Evolutionary conservation across 2,888 invertebrate species (phyloP).

Genomic region (Epirrita christyi): DNA sequence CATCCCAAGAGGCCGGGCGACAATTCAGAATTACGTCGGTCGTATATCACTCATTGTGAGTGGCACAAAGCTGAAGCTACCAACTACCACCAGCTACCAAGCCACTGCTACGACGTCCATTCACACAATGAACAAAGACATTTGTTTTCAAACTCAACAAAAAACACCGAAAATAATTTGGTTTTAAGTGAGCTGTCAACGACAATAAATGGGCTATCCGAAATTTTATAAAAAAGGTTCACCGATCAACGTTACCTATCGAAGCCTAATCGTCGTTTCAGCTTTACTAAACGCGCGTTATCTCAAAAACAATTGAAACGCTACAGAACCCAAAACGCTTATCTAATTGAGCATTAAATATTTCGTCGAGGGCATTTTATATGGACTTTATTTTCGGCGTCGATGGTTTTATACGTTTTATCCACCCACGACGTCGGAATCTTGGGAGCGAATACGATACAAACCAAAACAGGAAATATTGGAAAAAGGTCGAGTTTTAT

Average conservation of each 20-base stretch:
- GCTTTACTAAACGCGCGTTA: slow-evolving; percentile 69
- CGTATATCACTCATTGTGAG: slow-evolving; percentile 84
- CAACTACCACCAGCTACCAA: slow-evolving; percentile 75
- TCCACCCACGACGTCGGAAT: slow-evolving; percentile 80
- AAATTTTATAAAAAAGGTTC: slow-evolving; percentile 43
- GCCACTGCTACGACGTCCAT: slow-evolving; percentile 65
- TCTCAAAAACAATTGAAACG: slow-evolving; percentile 78
- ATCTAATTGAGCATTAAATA: slow-evolving; percentile 84
- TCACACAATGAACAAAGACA: slow-evolving; percentile 76
- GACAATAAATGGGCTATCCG: slow-evolving; percentile 63
- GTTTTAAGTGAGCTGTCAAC: slow-evolving; percentile 69
- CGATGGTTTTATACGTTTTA: slow-evolving; percentile 79
- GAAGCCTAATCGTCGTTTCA: slow-evolving; percentile 59
- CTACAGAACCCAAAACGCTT: slow-evolving; percentile 81
- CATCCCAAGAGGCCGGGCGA: slow-evolving; percentile 67
- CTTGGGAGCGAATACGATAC: slow-evolving; percentile 72
- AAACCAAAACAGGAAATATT: slow-evolving; percentile 82
- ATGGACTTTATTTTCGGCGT: slow-evolving; percentile 78
- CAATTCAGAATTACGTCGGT: slow-evolving; percentile 80
- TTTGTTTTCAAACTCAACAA: slow-evolving; percentile 79
- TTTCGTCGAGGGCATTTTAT: slow-evolving; percentile 82
- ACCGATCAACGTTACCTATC: slow-evolving; percentile 42
- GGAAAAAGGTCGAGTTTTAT: slow-evolving; percentile 79
- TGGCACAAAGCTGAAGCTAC: slow-evolving; percentile 77
- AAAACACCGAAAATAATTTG: slow-evolving; percentile 75